Evolutionary conservation across 2,888 invertebrate species (phyloP), one percentile per base, ranked within the genome.

Genomic region (Dynastes hyllus): DNA sequence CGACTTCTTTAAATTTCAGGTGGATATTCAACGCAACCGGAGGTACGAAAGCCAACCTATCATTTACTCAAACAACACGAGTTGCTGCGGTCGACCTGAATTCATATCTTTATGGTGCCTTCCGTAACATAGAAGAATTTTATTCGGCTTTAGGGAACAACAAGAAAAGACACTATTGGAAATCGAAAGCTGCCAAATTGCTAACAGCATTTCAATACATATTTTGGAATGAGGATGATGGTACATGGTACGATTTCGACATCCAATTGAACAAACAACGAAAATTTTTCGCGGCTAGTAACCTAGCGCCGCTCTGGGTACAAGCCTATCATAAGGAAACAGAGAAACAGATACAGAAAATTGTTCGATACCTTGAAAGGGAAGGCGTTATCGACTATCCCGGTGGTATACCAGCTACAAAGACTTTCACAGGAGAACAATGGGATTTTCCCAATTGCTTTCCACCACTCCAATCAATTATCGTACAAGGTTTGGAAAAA

Each of bases 381-480:
- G 91, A 83, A 0, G 85, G 87, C 6, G 89, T 90, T 45, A n/a
- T 22, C 8, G 11, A 88, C 92, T 79, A 63, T 29, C 61, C 50
- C 2, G 95, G 95, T 2, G 95, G 95, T 3, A 91, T 94, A 37
- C 95, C 95, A 0, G 89, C 93, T 0, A 94, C 95, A 0, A 85
- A 94, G 55, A 88, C 90, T 50, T 88, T 90, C 27, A 93, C 93
- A 4, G 93, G 93, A 0, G 93, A 95, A 87, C 94, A 95, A 86
- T 94, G 96, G 96, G 95, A 95, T 87, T 93, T 92, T 85, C 95
- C 96, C 0, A 96, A 96, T 86, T 95, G 95, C 0, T 97, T 96
- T 96, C 94, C 96, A 0, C 96, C 96, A 2, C 91, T 94, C 63
- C 94, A 96, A 81, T 93, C 94, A 84, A 91, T 96, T 73, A 89